These are phyloP conservation scores for Euphydryas editha DNA, from an alignment of 2,888 invertebrate genomes.

Conservation along the genomic window DNA sequence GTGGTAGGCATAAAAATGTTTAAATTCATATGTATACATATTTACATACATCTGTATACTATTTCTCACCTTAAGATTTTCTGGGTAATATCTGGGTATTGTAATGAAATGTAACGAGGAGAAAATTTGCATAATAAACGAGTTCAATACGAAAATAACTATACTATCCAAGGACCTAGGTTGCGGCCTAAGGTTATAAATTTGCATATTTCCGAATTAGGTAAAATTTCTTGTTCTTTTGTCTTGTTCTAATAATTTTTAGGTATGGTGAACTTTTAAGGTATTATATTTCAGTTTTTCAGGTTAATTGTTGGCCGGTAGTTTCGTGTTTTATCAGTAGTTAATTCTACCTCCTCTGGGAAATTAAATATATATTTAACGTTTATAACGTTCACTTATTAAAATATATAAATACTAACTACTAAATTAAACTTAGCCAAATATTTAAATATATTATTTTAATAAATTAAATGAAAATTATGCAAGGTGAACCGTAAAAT, in stretches of 20 bases:
- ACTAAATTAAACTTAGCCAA: too few relatives aligned
- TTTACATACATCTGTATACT: too few relatives aligned
- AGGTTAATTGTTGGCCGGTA: slow-evolving; percentile 2
- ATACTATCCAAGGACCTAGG: background rate
- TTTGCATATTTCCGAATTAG: slow-evolving; percentile 19
- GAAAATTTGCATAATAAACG: background rate
- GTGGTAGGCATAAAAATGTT: too few relatives aligned
- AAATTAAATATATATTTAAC: background rate
- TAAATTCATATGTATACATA: too few relatives aligned
- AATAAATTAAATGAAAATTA: too few relatives aligned
- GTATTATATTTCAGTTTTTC: background rate
- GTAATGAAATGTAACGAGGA: too few relatives aligned
- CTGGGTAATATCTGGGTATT: too few relatives aligned
- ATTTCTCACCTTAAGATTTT: too few relatives aligned
- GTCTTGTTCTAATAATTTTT: slow-evolving; percentile 5
- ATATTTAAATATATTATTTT: too few relatives aligned
- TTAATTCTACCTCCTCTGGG: background rate
- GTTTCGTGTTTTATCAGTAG: background rate
- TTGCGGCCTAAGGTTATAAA: slow-evolving; percentile 6
- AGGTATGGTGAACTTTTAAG: background rate
- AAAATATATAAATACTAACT: too few relatives aligned
- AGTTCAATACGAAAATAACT: background rate
- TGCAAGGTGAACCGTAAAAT: too few relatives aligned
- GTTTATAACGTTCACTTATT: background rate
- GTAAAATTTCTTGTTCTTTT: slow-evolving; percentile 12